Conservation (phyloP, 2,797 vertebrate species). For the Falco berigora region DNA sequence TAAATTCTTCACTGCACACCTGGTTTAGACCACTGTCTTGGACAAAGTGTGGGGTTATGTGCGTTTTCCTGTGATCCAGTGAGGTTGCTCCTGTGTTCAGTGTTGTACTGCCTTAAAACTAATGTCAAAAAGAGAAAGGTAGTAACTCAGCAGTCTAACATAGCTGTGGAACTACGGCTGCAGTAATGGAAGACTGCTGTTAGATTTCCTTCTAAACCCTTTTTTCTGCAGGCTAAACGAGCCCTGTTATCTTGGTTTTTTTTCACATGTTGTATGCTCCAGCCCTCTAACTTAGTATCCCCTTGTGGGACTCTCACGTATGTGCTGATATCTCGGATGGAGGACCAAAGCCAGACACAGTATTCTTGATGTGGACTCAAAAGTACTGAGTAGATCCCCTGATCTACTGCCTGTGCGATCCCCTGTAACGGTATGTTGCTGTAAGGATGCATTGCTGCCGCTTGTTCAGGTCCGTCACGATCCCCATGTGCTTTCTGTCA, state of each 20-base stretch:
- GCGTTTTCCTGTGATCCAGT: not conserved
- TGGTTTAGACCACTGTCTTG: not conserved
- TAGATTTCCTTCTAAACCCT: not conserved
- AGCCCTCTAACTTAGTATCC: not conserved
- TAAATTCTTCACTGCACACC: not conserved
- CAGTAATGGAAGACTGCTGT: not conserved
- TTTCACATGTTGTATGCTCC: accelerated
- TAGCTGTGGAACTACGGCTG: not conserved
- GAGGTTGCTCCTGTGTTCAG: not conserved
- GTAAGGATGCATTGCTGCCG: not conserved
- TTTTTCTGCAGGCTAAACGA: not conserved
- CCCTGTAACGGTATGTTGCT: not conserved
- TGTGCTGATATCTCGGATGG: not conserved
- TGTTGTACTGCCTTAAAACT: not conserved
- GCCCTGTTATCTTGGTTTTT: not conserved
- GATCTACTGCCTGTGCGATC: not conserved
- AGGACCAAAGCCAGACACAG: not conserved
- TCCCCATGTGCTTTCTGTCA: not conserved
- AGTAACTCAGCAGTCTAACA: not conserved
- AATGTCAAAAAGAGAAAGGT: not conserved
- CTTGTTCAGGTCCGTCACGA: not conserved
- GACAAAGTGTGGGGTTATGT: not conserved
- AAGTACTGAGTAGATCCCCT: not conserved
- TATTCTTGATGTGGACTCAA: not conserved
- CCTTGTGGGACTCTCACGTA: not conserved